A percentile compares a stretch with the other conserved stretches of the same genome.
Conservation (phyloP, 2,797 vertebrate genomes). For the Gila robusta region DNA sequence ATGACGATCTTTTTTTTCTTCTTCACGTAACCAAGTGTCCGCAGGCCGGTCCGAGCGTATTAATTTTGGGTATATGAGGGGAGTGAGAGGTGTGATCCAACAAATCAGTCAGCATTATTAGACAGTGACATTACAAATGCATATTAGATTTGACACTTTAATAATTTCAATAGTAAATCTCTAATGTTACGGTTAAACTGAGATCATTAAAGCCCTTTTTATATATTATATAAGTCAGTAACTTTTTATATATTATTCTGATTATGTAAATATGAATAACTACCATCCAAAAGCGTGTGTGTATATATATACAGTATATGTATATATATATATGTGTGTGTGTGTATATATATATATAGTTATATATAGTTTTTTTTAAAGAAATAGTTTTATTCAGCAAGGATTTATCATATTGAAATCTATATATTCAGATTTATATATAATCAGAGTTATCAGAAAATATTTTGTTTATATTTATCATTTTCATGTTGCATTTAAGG, state of each 20-base stretch:
- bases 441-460: too few species aligned
- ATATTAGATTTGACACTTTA: slow-evolving; percentile 38
- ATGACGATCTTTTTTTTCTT: slow-evolving; percentile 34
- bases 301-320: background rate
- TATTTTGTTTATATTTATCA: background rate
- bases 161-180: slow-evolving; percentile 24
- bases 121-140: slow-evolving; percentile 3
- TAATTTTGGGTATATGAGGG: slow-evolving; percentile 8
- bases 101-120: slow-evolving; percentile 29
- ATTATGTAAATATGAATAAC: background rate
- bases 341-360: too few species aligned
- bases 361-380: too few species aligned
- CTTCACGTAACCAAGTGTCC: slow-evolving; percentile 5
- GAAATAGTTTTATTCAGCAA: background rate
- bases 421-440: too few species aligned
- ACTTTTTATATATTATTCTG: background rate
- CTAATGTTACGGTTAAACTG: background rate
- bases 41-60: slow-evolving; percentile 1
- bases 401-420: too few species aligned
- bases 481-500: too few species aligned
- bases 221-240: background rate
- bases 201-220: background rate
- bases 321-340: too few species aligned
- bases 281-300: background rate
- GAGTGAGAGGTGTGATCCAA: slow-evolving; percentile 20